Conservation (phyloP, 2,113 vertebrate genomes). For the Arizona elegans region DNA sequence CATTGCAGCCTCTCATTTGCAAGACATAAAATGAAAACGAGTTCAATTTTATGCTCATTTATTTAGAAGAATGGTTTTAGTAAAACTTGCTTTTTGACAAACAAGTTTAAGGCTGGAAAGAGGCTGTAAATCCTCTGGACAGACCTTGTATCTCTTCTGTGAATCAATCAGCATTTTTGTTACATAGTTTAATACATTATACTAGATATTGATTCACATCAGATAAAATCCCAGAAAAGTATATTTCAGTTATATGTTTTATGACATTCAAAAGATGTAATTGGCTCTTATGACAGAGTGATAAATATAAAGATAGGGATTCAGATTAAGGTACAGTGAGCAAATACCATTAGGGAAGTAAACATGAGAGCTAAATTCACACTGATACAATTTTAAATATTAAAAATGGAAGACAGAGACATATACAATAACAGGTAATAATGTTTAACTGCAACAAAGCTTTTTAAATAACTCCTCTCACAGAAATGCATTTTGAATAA, state of each 20-base stretch:
- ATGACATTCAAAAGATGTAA: background rate
- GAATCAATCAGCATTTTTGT: background rate
- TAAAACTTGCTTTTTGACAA: background rate
- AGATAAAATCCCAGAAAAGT: background rate
- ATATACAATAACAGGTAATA: rapidly evolving
- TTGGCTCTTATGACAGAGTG: background rate
- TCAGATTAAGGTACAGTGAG: background rate
- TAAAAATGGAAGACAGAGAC: background rate
- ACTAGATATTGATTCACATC: background rate
- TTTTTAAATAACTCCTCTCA: background rate
- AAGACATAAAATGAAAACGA: background rate
- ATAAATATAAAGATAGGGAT: background rate
- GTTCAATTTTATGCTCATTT: background rate
- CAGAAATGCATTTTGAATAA: background rate
- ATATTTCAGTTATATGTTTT: background rate
- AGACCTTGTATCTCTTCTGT: background rate
- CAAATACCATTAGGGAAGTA: background rate
- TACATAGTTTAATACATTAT: background rate
- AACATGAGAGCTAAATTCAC: background rate
- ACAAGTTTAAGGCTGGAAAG: background rate
- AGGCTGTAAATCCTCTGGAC: background rate
- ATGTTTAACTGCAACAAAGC: rapidly evolving
- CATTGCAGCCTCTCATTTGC: background rate
- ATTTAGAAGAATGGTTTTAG: background rate
- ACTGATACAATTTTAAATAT: background rate